phyloP scores from a whole-genome alignment of 2,113 vertebrate genomes.

The Saimiri boliviensis region DNA sequence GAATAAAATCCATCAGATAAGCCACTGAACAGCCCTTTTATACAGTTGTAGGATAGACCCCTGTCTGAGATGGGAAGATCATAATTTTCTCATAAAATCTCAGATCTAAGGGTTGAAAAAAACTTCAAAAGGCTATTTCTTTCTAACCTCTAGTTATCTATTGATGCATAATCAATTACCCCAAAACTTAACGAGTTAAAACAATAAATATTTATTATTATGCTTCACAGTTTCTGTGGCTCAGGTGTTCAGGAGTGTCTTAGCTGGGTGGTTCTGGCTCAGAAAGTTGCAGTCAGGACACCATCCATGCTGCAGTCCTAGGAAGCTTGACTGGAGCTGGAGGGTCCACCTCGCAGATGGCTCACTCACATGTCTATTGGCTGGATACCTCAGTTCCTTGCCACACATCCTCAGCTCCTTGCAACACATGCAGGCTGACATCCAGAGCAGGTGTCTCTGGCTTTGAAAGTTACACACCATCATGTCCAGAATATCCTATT shows the following conservation, averaged over 20 bases:
- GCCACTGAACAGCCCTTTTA: background rate
- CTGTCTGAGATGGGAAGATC: background rate
- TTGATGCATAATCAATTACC: background rate
- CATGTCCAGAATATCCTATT: background rate
- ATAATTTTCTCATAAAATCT: background rate
- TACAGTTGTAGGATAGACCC: background rate
- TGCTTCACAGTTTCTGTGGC: background rate
- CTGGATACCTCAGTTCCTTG: background rate
- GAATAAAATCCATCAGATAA: background rate
- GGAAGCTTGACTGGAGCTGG: background rate
- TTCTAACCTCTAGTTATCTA: background rate
- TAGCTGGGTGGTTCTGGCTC: background rate
- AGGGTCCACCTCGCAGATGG: background rate
- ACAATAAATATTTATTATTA: background rate
- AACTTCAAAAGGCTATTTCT: background rate
- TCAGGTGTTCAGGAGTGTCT: background rate
- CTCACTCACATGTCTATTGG: fast-evolving
- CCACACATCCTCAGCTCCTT: fast-evolving
- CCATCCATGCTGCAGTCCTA: background rate
- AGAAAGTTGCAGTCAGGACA: background rate
- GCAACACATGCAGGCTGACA: background rate
- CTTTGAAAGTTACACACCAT: background rate
- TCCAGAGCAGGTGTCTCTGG: background rate
- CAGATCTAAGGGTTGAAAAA: background rate
- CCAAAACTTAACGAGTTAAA: background rate